These are phyloP conservation scores for Chymomyza costata DNA, from an alignment of 1,140 invertebrate species.

Conservation along the genomic window DNA sequence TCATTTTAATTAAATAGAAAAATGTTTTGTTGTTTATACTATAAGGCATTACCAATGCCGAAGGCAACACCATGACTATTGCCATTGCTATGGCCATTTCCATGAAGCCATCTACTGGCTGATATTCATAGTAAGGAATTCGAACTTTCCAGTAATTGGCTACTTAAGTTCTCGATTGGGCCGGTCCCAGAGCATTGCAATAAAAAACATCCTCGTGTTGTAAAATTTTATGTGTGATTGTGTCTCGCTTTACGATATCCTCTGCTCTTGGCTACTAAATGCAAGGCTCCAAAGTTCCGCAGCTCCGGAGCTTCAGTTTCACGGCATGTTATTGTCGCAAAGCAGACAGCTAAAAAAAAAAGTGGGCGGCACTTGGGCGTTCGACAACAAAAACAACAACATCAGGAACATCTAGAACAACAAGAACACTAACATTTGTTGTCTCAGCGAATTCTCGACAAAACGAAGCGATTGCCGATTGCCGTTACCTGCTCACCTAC, in stretches of 20 bases:
- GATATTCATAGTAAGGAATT: conserved; percentile 51
- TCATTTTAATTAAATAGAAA: conserved; percentile 72
- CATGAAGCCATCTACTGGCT: not conserved
- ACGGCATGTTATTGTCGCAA: conserved; percentile 53
- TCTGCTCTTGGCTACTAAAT: conserved; percentile 7
- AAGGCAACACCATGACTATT: conserved; percentile 29
- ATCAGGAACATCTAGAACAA: conserved; percentile 3
- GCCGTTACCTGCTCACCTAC: conserved; percentile 71
- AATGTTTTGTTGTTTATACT: conserved; percentile 62
- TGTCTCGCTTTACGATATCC: conserved; percentile 72
- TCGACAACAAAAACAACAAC: not conserved
- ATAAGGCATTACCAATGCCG: no score
- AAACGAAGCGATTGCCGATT: conserved; percentile 53
- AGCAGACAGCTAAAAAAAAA: conserved; percentile 17
- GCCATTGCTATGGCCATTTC: not conserved
- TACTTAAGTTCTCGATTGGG: conserved; percentile 65
- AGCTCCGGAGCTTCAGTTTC: not conserved
- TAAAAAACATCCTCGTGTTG: conserved; percentile 72
- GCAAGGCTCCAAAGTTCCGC: not conserved
- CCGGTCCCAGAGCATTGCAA: conserved; percentile 38
- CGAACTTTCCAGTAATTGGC: conserved; percentile 68
- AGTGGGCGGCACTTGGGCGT: conserved; percentile 13
- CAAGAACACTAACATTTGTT: conserved; percentile 51
- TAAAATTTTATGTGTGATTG: conserved; percentile 74
- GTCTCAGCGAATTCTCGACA: conserved; percentile 60